Percentiles rank a stretch among this genome's conserved stretches.
These are phyloP conservation scores for Thripadectes ignobilis DNA, from an alignment of 2,797 vertebrate genomes.

Conservation along the genomic window DNA sequence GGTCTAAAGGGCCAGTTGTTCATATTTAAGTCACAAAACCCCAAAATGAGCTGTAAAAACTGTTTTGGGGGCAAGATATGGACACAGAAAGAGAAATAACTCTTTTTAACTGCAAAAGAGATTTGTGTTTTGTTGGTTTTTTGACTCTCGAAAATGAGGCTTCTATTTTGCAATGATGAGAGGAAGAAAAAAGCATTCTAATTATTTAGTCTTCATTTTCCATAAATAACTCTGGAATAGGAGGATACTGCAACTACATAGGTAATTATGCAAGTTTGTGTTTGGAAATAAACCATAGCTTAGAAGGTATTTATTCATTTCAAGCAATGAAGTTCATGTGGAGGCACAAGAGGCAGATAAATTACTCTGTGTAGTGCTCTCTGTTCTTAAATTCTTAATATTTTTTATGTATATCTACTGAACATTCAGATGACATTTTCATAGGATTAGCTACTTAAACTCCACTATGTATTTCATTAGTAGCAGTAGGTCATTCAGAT, in stretches of 20 bases:
- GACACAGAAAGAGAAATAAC: not conserved
- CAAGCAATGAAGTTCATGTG: not conserved
- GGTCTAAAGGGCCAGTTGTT: not conserved
- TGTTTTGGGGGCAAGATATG: not conserved
- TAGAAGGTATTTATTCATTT: not conserved
- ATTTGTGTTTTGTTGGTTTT: no score
- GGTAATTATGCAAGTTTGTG: not conserved
- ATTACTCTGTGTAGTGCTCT: not conserved
- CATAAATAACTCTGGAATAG: not conserved
- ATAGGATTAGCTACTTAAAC: not conserved
- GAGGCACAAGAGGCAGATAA: not conserved
- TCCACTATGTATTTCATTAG: not conserved
- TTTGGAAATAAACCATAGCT: not conserved
- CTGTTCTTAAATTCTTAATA: not conserved
- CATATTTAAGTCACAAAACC: not conserved
- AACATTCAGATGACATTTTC: not conserved
- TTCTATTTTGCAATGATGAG: not conserved
- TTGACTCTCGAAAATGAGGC: fast-evolving
- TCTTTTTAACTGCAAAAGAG: not conserved
- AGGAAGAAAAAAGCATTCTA: not conserved
- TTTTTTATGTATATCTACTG: not conserved
- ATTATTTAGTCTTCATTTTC: not conserved
- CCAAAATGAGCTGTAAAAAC: not conserved
- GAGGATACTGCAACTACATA: not conserved
- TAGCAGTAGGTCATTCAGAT: not conserved